Evolutionary conservation across 2,888 invertebrate genomes (phyloP).

Genomic region (Balanococcus diminutus): DNA sequence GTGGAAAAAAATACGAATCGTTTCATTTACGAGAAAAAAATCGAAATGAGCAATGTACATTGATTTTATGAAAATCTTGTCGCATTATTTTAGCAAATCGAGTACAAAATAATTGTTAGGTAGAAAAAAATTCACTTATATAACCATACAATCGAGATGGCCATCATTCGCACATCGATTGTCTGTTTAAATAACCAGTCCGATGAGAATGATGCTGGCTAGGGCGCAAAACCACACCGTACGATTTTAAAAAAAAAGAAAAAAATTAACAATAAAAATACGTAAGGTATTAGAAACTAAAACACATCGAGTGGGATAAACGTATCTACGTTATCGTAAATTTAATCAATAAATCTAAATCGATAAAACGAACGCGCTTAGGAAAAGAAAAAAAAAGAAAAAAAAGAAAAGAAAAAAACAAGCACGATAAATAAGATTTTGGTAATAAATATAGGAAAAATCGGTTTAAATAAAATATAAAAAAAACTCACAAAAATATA

Average conservation of each 20-base stretch:
- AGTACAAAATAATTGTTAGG: too few species aligned
- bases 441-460: constrained; percentile 21
- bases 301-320: constrained; percentile 22
- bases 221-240: too few species aligned
- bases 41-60: neutral
- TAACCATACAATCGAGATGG: too few species aligned
- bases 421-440: constrained; percentile 7
- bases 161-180: neutral
- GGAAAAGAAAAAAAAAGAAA: neutral
- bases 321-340: neutral
- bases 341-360: neutral
- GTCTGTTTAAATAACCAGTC: neutral
- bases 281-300: neutral
- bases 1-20: too few species aligned
- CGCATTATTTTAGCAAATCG: neutral
- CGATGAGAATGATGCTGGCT: too few species aligned
- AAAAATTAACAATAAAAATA: neutral
- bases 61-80: neutral
- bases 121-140: too few species aligned
- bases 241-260: too few species aligned
- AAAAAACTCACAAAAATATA: neutral
- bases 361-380: neutral
- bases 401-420: neutral
- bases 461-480: neutral
- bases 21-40: neutral